Evolutionary conservation across 2,797 vertebrate genomes (phyloP).

Genomic region (Eulemur mongoz): DNA sequence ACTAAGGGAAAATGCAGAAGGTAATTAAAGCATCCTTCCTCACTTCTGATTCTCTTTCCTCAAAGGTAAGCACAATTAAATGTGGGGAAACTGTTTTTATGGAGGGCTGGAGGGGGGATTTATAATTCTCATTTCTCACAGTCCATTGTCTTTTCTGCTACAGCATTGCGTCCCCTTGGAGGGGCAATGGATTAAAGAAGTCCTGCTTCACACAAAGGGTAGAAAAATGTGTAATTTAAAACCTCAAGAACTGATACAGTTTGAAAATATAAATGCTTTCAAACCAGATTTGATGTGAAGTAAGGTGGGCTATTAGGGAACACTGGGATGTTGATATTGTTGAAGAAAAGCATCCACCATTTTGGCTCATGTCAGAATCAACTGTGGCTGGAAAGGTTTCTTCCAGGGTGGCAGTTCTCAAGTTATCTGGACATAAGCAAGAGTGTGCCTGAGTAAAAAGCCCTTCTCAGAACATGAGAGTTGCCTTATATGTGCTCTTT

Average conservation of each 20-base stretch:
- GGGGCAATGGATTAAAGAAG: not conserved
- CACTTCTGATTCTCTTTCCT: not conserved
- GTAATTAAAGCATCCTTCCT: not conserved
- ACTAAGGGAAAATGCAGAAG: not conserved
- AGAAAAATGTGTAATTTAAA: constrained; percentile 6
- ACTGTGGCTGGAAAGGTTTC: not conserved
- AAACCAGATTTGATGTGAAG: constrained; percentile 18
- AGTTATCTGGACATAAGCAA: constrained; percentile 30
- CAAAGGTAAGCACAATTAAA: constrained; percentile 6
- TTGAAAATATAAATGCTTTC: constrained; percentile 37
- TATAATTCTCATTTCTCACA: not conserved
- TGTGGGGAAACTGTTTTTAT: not conserved
- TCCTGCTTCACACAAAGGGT: not conserved
- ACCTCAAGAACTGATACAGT: not conserved
- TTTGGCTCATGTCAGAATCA: not conserved
- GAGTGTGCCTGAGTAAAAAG: not conserved
- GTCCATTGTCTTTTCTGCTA: constrained; percentile 18
- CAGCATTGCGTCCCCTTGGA: not conserved
- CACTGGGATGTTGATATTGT: not conserved
- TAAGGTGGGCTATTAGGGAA: not conserved
- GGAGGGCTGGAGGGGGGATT: not conserved
- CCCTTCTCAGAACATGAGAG: not conserved
- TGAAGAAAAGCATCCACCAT: constrained; percentile 1
- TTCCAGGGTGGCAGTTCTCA: not conserved
- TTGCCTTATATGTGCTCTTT: not conserved